These are phyloP conservation scores for Pycnomerus fuliginosus DNA, from an alignment of 2,888 invertebrate genomes.

Conservation along the genomic window DNA sequence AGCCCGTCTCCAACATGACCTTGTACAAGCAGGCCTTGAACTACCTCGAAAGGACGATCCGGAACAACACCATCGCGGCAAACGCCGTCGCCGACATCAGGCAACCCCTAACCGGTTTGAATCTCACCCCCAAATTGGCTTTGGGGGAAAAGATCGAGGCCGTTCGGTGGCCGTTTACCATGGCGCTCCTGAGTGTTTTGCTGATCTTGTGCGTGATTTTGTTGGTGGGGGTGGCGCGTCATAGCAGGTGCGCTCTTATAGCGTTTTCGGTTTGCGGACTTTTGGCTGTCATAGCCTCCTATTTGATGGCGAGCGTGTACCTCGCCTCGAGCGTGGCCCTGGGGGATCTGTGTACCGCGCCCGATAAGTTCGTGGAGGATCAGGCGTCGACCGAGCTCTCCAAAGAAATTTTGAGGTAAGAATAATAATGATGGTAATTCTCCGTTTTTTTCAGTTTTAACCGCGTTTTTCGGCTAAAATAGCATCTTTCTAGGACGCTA, in stretches of 20 bases:
- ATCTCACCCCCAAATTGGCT: constrained; percentile 62
- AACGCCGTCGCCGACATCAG: constrained; percentile 76
- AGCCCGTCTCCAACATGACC: constrained; percentile 75
- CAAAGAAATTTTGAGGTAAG: constrained; percentile 47
- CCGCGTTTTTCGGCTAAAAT: no score
- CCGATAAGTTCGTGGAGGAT: constrained; percentile 54
- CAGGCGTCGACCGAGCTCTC: constrained; percentile 47
- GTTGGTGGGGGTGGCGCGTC: constrained; percentile 84
- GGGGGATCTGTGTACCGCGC: constrained; percentile 71
- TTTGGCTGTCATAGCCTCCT: constrained; percentile 84
- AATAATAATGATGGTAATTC: no score
- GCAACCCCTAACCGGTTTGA: constrained; percentile 69
- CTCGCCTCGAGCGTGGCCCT: constrained; percentile 81
- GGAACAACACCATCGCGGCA: constrained; percentile 74
- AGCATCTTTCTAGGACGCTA: no score
- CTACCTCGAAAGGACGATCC: constrained; percentile 68
- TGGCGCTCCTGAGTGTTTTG: constrained; percentile 82
- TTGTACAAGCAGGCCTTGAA: constrained; percentile 70
- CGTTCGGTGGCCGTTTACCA: constrained; percentile 82
- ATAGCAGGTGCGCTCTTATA: constrained; percentile 86
- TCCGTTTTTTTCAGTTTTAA: no score
- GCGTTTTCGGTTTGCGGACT: constrained; percentile 85
- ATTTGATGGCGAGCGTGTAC: constrained; percentile 86
- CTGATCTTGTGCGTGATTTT: constrained; percentile 86
- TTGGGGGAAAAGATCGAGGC: constrained; percentile 72